Evolutionary conservation across 2,888 invertebrate genomes (phyloP), one percentile per base, ranked within the genome.

Genomic region (Baronia brevicornis): DNA sequence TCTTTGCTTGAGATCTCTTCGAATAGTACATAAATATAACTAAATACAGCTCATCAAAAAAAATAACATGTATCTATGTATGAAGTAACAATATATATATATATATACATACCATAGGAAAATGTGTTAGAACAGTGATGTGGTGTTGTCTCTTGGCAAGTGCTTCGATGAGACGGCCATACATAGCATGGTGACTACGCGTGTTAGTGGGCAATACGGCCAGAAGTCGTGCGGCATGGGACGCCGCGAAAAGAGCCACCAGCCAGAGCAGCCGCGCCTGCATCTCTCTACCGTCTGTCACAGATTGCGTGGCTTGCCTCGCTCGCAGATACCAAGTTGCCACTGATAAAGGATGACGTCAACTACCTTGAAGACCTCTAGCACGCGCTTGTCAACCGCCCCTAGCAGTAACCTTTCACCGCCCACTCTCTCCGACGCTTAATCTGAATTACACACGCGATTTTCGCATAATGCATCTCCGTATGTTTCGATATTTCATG

Each of bases 111-210:
- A 85, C 84, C 79, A 70, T 70, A 6, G 80, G 73, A 35, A 85
- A 79, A 48, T 85, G 85, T 13, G 80, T 69, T 37, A 86, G 59
- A 28, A 85, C 67, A 1, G 85, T 85, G 6, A 86, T 58, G 2
- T 84, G 68, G 33, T 85, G 80, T 14, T 79, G 62, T 29, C 60
- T 62, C 14, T 44, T 51, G 4, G 82, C 84, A 9, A 86, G 66
- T 1, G 75, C 84, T 11, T 75, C 69, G 10, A 86, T 52, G 8
- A 86, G 67, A 32, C 69, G 63, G 35, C 85, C 79, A 48, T 84
- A 86, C 75, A 86, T 85, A 33, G 84, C 84, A 42, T 79, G 72
- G 57, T 86, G 86, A 58, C 86, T 86, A 48, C 75, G 74, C 23
- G 84, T 84, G 62, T 85, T 79, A 24, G 85, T 84, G 10, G 85